These are phyloP conservation scores for Rhysida immarginata DNA, from an alignment of 1,140 invertebrate genomes.

Conservation along the genomic window DNA sequence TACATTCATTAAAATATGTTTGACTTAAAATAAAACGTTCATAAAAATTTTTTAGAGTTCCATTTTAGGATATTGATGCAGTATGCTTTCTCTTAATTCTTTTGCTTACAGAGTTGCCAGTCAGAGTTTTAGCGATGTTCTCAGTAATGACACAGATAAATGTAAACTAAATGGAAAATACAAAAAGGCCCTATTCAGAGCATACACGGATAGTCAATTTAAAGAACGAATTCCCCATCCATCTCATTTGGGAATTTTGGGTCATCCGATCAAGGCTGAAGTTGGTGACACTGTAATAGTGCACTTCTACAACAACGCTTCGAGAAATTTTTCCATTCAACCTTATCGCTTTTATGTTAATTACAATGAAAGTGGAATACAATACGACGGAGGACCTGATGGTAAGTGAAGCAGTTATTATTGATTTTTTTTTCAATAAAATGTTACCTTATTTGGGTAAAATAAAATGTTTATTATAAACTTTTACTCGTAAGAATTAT, in stretches of 20 bases:
- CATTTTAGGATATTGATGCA: background rate
- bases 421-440: no score
- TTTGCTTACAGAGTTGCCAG: background rate
- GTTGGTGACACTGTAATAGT: slow-evolving; percentile 23
- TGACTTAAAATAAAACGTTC: no score
- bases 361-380: slow-evolving; percentile 16
- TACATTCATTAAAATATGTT: no score
- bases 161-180: slow-evolving; percentile 14
- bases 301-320: slow-evolving; percentile 20
- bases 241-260: slow-evolving; percentile 20
- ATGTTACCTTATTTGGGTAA: no score
- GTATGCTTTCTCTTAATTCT: background rate
- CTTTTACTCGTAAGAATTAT: no score
- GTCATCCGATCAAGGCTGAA: slow-evolving; percentile 24
- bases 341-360: slow-evolving; percentile 11
- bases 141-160: no score
- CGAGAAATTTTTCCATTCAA: slow-evolving; percentile 19
- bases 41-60: no score
- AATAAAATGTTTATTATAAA: no score
- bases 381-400: background rate
- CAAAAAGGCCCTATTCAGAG: slow-evolving; percentile 24
- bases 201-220: slow-evolving; percentile 24
- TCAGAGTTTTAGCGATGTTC: slow-evolving; percentile 2
- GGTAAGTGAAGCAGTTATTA: no score
- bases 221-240: slow-evolving; percentile 12